A percentile compares a stretch with the other conserved stretches of the same genome.
Evolutionary conservation across 2,113 vertebrate genomes (phyloP).

Genomic region (Alosa alosa): DNA sequence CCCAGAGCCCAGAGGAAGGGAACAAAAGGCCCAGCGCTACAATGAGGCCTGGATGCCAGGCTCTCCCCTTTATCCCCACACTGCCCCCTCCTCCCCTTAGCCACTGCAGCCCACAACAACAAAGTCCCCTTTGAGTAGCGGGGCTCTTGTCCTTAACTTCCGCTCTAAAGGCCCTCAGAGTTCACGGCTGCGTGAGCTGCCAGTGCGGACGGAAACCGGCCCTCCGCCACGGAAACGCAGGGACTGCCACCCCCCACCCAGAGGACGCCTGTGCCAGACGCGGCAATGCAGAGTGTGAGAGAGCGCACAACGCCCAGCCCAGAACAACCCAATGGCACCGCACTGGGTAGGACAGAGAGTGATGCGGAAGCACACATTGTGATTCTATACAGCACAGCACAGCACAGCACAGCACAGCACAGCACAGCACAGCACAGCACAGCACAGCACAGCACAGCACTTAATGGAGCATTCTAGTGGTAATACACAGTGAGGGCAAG

Average conservation of each 20-base stretch:
- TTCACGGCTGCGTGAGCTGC: constrained; percentile 81
- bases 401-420: too few relatives aligned
- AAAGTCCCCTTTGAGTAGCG: constrained; percentile 78
- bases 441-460: neutral
- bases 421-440: neutral
- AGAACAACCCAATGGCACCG: neutral
- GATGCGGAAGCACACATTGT: too few relatives aligned
- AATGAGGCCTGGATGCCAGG: constrained; percentile 70
- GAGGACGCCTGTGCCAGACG: constrained; percentile 9
- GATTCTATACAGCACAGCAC: neutral
- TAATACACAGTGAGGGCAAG: neutral
- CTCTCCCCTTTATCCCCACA: constrained; percentile 63
- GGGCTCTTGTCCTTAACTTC: constrained; percentile 79
- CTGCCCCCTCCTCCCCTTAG: constrained; percentile 45
- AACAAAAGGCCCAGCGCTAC: constrained; percentile 78
- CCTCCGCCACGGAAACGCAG: constrained; percentile 45
- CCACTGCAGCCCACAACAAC: constrained; percentile 60
- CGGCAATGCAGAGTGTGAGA: constrained; percentile 21
- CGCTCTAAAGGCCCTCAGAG: constrained; percentile 82
- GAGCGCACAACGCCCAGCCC: neutral
- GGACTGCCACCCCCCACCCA: constrained; percentile 26
- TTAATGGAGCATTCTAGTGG: neutral
- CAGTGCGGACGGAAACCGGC: constrained; percentile 70
- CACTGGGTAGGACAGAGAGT: too few relatives aligned
- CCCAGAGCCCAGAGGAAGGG: constrained; percentile 70